Percentiles rank a stretch among this genome's conserved stretches.
Conservation (phyloP, 2,888 invertebrate genomes). For the Pseudeuparius sepicola region DNA sequence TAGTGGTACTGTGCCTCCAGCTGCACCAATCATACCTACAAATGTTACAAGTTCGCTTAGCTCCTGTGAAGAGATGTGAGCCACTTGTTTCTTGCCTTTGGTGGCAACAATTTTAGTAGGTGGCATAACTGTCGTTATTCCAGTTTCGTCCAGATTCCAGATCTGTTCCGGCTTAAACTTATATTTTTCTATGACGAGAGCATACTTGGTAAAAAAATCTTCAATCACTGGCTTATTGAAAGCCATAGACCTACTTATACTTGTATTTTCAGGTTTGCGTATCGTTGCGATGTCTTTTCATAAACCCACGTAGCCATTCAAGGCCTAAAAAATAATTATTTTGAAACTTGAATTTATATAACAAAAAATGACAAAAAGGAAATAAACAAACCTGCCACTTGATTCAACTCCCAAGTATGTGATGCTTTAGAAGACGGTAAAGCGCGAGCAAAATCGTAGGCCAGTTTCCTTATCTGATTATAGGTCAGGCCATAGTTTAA, state of each 20-base stretch:
- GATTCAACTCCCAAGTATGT: conserved; percentile 13
- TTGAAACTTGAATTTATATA: too few relatives aligned
- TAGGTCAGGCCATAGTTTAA: conserved; percentile 13
- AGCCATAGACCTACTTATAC: conserved; percentile 22
- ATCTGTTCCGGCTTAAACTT: conserved; percentile 20
- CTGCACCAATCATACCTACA: conserved; percentile 7
- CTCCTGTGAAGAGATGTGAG: conserved; percentile 10
- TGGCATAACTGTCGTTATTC: conserved; percentile 24
- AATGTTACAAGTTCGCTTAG: conserved; percentile 12
- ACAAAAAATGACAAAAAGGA: conserved; percentile 11
- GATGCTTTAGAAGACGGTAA: conserved; percentile 8
- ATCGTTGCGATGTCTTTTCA: conserved; percentile 16
- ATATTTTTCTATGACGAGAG: conserved; percentile 14
- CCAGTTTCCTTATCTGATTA: conserved; percentile 9
- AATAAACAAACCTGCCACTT: conserved; percentile 10
- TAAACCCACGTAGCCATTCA: conserved; percentile 16
- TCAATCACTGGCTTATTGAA: conserved; percentile 26
- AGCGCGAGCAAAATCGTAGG: conserved; percentile 10
- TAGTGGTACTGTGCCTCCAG: conserved; percentile 9
- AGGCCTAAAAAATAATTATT: too few relatives aligned
- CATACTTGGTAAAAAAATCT: conserved; percentile 23
- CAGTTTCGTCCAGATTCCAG: conserved; percentile 25
- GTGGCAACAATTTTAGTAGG: conserved; percentile 20
- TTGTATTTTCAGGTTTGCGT: conserved; percentile 26
- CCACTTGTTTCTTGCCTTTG: conserved; percentile 15